These are phyloP conservation scores for Porites lutea DNA, from an alignment of 64 coral and sea anemone genomes.

Conservation along the genomic window DNA sequence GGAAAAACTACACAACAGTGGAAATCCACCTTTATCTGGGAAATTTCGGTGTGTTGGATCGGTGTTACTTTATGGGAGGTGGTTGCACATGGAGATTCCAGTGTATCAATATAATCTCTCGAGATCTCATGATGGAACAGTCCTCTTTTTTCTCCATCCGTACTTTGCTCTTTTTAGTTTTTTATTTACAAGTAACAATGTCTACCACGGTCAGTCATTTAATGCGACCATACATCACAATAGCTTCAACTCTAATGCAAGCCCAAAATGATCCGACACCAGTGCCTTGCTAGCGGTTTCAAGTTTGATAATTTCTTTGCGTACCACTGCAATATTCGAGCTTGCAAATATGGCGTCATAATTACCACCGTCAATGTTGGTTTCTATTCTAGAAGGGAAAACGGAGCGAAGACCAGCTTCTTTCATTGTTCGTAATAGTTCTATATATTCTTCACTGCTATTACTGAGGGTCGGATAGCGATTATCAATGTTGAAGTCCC, in stretches of 20 bases:
- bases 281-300: conserved; percentile 49
- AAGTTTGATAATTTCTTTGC: conserved; percentile 58
- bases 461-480: conserved; percentile 52
- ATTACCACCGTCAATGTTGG: conserved; percentile 75
- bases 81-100: too few species aligned
- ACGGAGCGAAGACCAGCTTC: conserved; percentile 53
- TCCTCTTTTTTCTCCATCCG: too few species aligned
- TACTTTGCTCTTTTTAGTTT: too few species aligned
- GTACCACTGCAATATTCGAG: conserved; percentile 49
- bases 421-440: conserved; percentile 54
- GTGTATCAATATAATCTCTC: too few species aligned
- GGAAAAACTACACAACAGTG: too few species aligned
- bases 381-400: conserved; percentile 55
- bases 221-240: not conserved
- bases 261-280: conserved; percentile 89
- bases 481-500: conserved; percentile 88
- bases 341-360: conserved; percentile 79
- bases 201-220: too few species aligned
- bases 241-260: conserved; percentile 51
- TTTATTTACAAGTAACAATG: too few species aligned
- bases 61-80: too few species aligned
- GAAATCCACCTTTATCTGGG: too few species aligned
- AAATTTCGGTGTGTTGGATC: too few species aligned
- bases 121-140: too few species aligned
- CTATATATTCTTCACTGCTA: conserved; percentile 42